phyloP scores from a whole-genome alignment of 2,888 invertebrate species.

The Pherbina coryleti region DNA sequence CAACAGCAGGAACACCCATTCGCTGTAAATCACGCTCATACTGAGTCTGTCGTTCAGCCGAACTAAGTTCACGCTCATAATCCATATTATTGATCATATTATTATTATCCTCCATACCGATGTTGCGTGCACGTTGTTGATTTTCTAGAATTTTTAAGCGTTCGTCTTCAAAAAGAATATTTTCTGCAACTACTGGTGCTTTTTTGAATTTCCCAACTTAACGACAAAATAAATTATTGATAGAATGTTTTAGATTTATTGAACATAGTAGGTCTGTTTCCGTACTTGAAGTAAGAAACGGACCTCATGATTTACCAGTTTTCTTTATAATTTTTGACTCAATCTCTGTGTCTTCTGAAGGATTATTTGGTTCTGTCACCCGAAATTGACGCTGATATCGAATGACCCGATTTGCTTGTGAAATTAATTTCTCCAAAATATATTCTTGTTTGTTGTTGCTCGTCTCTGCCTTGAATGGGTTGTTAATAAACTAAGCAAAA shows the following conservation, averaged over 20 bases:
- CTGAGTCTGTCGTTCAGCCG: constrained; percentile 66
- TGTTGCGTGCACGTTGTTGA: constrained; percentile 69
- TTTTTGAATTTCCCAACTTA: constrained; percentile 52
- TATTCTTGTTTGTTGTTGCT: constrained; percentile 64
- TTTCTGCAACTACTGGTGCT: constrained; percentile 61
- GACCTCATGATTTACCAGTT: constrained; percentile 48
- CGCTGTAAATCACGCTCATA: constrained; percentile 68
- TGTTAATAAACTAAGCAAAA: not conserved
- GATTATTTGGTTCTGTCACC: constrained; percentile 26
- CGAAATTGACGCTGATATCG: constrained; percentile 55
- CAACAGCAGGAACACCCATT: constrained; percentile 67
- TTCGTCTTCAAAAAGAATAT: constrained; percentile 67
- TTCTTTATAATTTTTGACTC: not conserved
- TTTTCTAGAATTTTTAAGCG: constrained; percentile 68
- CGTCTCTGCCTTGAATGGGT: constrained; percentile 39
- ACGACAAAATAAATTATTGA: not conserved
- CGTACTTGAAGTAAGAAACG: too few relatives aligned
- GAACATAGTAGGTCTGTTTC: too few relatives aligned
- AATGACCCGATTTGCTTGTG: constrained; percentile 68
- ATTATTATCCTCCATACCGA: constrained; percentile 60
- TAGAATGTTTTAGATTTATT: too few relatives aligned
- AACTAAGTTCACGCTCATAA: constrained; percentile 62
- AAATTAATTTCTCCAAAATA: constrained; percentile 66
- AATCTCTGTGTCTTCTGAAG: not conserved
- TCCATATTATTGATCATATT: constrained; percentile 58